Conservation (phyloP, 2,888 invertebrate species). For the Chirona hameri region DNA sequence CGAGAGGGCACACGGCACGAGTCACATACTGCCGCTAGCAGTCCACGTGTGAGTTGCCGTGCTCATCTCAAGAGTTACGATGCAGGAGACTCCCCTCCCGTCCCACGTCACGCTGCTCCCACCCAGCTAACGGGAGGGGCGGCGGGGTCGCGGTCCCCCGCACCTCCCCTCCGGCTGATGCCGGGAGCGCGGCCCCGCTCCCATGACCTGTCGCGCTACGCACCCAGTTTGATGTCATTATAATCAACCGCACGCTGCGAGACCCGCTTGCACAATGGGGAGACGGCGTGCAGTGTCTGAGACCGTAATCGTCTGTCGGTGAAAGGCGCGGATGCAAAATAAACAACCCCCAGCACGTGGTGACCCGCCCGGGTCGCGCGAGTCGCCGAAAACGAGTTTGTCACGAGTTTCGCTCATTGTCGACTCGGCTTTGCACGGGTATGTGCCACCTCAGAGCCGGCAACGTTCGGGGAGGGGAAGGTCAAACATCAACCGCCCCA, state of each 20-base stretch:
- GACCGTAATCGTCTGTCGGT: not conserved
- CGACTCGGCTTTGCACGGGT: too few relatives aligned
- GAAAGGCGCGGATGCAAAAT: not conserved
- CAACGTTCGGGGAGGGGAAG: not conserved
- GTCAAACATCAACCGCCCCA: not conserved
- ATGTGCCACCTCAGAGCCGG: too few relatives aligned
- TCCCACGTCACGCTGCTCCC: too few relatives aligned
- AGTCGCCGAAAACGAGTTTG: not conserved
- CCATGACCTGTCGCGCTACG: conserved; percentile 24
- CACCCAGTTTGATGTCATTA: not conserved
- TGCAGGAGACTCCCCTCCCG: too few relatives aligned
- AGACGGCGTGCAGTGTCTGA: not conserved
- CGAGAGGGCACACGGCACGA: too few relatives aligned
- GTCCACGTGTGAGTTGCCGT: not conserved
- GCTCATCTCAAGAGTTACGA: not conserved
- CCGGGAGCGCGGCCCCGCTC: not conserved
- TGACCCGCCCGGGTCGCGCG: not conserved
- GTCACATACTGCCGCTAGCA: too few relatives aligned
- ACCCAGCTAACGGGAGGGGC: not conserved
- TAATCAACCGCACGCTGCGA: not conserved
- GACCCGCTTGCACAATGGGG: not conserved
- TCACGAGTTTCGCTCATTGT: not conserved
- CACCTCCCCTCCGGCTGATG: too few relatives aligned
- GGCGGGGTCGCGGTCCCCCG: not conserved
- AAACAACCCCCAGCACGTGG: not conserved